A percentile compares a stretch with the other conserved stretches of the same genome.
phyloP scores from a whole-genome alignment of 2,797 vertebrate genomes.

The Gymnodraco acuticeps region DNA sequence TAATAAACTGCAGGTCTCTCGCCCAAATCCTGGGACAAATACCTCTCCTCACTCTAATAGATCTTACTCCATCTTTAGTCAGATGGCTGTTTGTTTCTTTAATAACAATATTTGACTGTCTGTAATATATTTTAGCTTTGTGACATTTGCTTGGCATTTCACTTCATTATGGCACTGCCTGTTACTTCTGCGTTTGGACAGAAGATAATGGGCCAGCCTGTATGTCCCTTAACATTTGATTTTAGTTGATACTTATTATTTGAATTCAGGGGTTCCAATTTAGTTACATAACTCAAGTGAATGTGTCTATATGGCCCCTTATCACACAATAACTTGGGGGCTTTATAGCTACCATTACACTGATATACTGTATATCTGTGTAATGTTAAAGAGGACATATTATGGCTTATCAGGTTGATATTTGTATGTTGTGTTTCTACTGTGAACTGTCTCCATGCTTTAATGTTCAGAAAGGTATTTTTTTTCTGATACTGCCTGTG shows the following conservation, averaged over 20 bases:
- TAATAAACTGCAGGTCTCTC: constrained; percentile 53
- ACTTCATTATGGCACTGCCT: constrained; percentile 31
- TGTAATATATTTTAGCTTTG: constrained; percentile 48
- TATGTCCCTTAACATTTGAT: background rate
- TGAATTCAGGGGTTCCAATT: background rate
- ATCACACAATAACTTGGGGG: too few relatives aligned
- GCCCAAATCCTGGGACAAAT: constrained; percentile 21
- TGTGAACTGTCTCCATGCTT: too few relatives aligned
- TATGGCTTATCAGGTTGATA: too few relatives aligned
- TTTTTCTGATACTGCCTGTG: too few relatives aligned
- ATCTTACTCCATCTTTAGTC: constrained; percentile 48
- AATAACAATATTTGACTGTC: constrained; percentile 45
- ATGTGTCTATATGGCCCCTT: too few relatives aligned
- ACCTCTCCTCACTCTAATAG: constrained; percentile 37
- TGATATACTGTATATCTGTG: too few relatives aligned
- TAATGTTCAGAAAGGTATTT: too few relatives aligned
- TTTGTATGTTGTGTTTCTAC: too few relatives aligned
- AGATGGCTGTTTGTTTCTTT: constrained; percentile 63
- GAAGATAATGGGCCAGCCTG: background rate
- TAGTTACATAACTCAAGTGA: background rate
- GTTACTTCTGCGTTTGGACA: constrained; percentile 27
- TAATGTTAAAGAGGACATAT: too few relatives aligned
- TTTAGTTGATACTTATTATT: background rate
- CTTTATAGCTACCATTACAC: background rate
- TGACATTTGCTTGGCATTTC: constrained; percentile 68